Evolutionary conservation across 2,797 vertebrate species (phyloP).

Genomic region (Acrossocheilus wenchowensis): DNA sequence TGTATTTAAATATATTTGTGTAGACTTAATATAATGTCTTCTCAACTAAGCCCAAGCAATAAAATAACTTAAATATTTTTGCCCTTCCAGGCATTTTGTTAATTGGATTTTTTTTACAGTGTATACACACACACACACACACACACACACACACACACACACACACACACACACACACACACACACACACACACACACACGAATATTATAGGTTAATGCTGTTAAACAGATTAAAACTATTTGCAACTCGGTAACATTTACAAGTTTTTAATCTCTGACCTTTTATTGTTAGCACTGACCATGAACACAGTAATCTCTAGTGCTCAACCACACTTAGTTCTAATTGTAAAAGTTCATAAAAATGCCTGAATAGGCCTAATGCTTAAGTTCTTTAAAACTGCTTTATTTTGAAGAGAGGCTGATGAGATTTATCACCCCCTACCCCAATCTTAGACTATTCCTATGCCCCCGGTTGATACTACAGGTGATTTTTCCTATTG

Average conservation of each 20-base stretch:
- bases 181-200: too few relatives aligned
- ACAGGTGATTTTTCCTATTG: conserved; percentile 38
- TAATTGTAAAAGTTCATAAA: neutral
- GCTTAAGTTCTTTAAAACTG: neutral
- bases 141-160: too few relatives aligned
- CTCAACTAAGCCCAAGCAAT: too few relatives aligned
- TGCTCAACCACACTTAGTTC: neutral
- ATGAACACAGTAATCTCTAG: neutral
- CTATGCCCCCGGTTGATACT: conserved; percentile 6
- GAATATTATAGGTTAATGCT: neutral
- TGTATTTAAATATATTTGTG: too few relatives aligned
- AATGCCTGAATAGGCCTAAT: neutral
- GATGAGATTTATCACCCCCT: neutral
- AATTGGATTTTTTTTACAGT: too few relatives aligned
- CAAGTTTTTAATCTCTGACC: neutral
- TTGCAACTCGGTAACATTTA: neutral
- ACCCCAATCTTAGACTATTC: neutral
- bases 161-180: too few relatives aligned
- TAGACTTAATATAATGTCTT: too few relatives aligned
- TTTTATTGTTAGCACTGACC: neutral
- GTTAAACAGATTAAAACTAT: neutral
- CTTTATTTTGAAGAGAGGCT: neutral
- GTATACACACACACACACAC: too few relatives aligned
- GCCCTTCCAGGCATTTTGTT: too few relatives aligned
- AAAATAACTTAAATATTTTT: too few relatives aligned